Percentiles rank a stretch among this genome's conserved stretches.
Conservation (phyloP, 2,888 invertebrate genomes). For the Philonicus albiceps region DNA sequence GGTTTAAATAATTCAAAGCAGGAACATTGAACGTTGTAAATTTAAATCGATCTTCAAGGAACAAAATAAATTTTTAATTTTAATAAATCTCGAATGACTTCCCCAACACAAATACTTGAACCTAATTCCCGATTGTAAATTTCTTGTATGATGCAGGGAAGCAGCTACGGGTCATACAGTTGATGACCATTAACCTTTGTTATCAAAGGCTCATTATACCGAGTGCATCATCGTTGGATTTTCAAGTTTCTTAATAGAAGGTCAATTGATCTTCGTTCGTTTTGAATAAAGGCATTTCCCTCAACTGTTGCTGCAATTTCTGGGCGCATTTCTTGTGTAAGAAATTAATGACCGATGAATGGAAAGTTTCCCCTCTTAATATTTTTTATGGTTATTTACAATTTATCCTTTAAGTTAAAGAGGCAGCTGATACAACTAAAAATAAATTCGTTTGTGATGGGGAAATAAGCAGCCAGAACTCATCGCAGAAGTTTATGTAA, state of each 20-base stretch:
- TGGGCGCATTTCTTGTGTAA: not conserved
- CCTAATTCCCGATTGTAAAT: not conserved
- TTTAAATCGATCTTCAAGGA: not conserved
- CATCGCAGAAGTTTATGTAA: not conserved
- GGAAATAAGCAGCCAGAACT: not conserved
- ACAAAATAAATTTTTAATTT: not conserved
- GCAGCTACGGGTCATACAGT: not conserved
- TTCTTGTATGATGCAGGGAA: not conserved
- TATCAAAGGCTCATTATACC: constrained; percentile 9
- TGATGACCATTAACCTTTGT: constrained; percentile 33
- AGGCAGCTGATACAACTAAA: not conserved
- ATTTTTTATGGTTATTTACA: constrained; percentile 4
- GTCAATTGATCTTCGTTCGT: constrained; percentile 17
- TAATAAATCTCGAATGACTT: not conserved
- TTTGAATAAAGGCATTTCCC: not conserved
- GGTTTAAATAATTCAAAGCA: not conserved
- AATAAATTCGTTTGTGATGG: not conserved
- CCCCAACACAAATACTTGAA: not conserved
- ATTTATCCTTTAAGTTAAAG: not conserved
- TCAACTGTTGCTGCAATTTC: constrained; percentile 6
- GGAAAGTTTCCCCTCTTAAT: not conserved
- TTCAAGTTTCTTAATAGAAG: constrained; percentile 19
- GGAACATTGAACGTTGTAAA: not conserved
- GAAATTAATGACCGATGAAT: not conserved
- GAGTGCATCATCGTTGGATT: constrained; percentile 14